A percentile compares a stretch with the other conserved stretches of the same genome.
phyloP scores from a whole-genome alignment of 1,140 invertebrate genomes.

The Akabosia matsudoensis region DNA sequence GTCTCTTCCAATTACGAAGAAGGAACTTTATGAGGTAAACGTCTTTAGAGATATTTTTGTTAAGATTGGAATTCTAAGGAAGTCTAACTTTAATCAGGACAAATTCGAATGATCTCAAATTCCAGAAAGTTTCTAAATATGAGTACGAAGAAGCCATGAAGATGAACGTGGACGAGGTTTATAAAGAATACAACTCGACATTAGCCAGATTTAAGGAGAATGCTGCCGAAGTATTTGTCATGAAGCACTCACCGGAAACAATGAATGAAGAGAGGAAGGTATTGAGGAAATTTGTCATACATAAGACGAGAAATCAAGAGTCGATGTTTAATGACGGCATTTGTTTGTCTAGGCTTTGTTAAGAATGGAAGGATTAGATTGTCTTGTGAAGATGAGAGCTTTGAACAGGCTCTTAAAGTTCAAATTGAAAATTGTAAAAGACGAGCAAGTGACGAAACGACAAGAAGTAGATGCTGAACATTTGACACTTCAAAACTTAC shows the following conservation, averaged over 20 bases:
- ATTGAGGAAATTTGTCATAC: constrained; percentile 19
- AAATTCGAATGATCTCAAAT: constrained; percentile 28
- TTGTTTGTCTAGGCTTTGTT: constrained; percentile 57
- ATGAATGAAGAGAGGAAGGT: constrained; percentile 50
- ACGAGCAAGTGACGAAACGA: constrained; percentile 73
- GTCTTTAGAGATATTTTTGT: background rate
- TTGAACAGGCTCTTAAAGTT: constrained; percentile 87
- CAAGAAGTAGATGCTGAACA: constrained; percentile 83
- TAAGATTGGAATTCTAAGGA: too few species aligned
- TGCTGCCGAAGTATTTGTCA: constrained; percentile 62
- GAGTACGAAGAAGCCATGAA: constrained; percentile 70
- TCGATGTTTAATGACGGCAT: constrained; percentile 57
- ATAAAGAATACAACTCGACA: constrained; percentile 63
- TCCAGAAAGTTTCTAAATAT: constrained; percentile 63
- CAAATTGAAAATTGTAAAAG: constrained; percentile 72
- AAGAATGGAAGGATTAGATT: constrained; percentile 66
- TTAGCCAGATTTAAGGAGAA: constrained; percentile 65
- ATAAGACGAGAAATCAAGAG: constrained; percentile 31
- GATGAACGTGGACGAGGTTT: constrained; percentile 64
- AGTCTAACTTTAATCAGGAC: background rate
- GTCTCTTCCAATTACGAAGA: background rate
- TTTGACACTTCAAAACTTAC: constrained; percentile 86
- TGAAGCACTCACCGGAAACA: constrained; percentile 60
- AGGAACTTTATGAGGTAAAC: constrained; percentile 1
- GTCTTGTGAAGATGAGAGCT: constrained; percentile 78